phyloP scores from a whole-genome alignment of 2,797 vertebrate species.

The Pteronotus mesoamericanus region DNA sequence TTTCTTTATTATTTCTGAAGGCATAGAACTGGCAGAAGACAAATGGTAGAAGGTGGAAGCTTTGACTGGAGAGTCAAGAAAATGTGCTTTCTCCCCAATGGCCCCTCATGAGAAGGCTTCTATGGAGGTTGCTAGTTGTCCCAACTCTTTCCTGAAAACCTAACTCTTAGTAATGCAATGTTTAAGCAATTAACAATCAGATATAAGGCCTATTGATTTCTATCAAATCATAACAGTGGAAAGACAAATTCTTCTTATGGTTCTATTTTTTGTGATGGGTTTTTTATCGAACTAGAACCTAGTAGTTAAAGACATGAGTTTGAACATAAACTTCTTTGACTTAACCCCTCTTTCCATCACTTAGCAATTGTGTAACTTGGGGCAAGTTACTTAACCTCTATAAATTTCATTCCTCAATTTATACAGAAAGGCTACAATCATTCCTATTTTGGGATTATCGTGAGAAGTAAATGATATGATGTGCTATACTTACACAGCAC shows the following conservation, averaged over 20 bases:
- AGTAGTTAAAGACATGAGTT: background rate
- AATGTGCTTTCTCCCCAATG: background rate
- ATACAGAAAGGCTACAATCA: background rate
- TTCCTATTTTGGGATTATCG: background rate
- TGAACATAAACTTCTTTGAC: background rate
- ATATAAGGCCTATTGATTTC: background rate
- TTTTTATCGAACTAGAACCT: background rate
- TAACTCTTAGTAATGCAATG: background rate
- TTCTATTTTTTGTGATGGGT: background rate
- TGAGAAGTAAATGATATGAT: background rate
- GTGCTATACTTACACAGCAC: background rate
- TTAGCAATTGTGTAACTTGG: background rate
- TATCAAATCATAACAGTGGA: background rate
- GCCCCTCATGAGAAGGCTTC: background rate
- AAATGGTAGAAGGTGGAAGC: background rate
- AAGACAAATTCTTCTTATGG: background rate
- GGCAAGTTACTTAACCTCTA: background rate
- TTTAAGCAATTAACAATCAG: background rate
- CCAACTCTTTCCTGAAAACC: background rate
- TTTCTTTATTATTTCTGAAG: background rate
- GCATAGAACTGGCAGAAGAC: background rate
- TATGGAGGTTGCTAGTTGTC: background rate
- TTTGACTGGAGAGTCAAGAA: background rate
- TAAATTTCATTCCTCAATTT: background rate
- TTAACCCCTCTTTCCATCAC: background rate